phyloP scores from a whole-genome alignment of 2,888 invertebrate species.

The Cephus nigrinus region DNA sequence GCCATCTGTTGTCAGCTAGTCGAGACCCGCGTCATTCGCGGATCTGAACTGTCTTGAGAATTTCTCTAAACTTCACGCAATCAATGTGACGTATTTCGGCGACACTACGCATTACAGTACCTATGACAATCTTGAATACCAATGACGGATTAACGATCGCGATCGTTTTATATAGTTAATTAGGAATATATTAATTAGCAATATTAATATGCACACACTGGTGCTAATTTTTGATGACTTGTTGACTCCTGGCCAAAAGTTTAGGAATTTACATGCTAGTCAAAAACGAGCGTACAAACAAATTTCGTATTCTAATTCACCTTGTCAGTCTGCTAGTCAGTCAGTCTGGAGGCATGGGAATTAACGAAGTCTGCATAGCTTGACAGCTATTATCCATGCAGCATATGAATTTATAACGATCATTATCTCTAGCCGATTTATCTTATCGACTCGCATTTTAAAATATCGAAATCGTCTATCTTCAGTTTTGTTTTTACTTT shows the following conservation, averaged over 20 bases:
- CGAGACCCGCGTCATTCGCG: background rate
- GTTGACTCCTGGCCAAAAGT: background rate
- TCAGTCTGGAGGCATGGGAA: background rate
- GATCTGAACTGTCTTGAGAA: background rate
- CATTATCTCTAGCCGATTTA: slow-evolving; percentile 40
- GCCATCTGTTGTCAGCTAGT: background rate
- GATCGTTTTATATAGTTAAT: background rate
- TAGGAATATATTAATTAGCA: background rate
- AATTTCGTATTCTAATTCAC: background rate
- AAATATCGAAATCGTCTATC: slow-evolving; percentile 30
- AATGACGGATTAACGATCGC: background rate
- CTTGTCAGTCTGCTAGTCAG: background rate
- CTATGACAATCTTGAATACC: slow-evolving; percentile 58
- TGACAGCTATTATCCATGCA: background rate
- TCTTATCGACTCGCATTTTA: slow-evolving; percentile 31
- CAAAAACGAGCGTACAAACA: background rate
- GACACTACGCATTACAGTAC: slow-evolving; percentile 21
- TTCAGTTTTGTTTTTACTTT: slow-evolving; percentile 46
- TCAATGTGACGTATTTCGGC: background rate
- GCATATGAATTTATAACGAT: slow-evolving; percentile 41
- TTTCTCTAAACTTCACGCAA: background rate
- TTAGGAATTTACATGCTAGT: background rate
- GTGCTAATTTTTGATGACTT: background rate
- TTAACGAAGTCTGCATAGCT: background rate
- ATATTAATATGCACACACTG: background rate